Base-by-base conservation (phyloP, 2,888 invertebrate genomes). In the Diogma glabrata region DNA sequence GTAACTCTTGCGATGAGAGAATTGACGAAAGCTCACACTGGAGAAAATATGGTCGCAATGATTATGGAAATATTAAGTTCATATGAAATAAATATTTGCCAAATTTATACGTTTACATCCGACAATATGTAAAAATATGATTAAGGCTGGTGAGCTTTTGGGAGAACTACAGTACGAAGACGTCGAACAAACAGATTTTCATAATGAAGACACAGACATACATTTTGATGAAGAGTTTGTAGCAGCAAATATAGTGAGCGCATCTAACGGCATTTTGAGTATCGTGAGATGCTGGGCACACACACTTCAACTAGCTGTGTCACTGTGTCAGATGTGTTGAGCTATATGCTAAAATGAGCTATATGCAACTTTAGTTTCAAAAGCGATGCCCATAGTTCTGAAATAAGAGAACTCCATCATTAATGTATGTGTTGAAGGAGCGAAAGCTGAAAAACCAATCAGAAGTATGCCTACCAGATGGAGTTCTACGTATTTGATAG, bases 241-340 rank as follows among this genome's bases (percentile, higher is more conserved):
- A 19, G 19, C 40, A 40, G 19, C 19, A 40, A 40, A 10, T 19
- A 7, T 19, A 19, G n/a, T 40, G 40, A 40, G 40, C 19, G 40
- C 40, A 40, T 19, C 40, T 40, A 40, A 40, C 17, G 40, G 40
- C 17, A 40, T 40, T 40, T 40, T 40, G 40, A 40, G 40, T 40
- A 40, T 40, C 40, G 40, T 40, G 19, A 40, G 40, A 40, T 40
- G 40, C 20, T 40, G 40, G 40, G 40, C 40, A 19, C 40, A 40
- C 19, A 40, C 40, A 40, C 40, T 19, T 40, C 19, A 40, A 40
- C 40, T 40, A 19, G 40, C 19, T 40, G 40, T 40, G n/a, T n/a
- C n/a, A n/a, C n/a, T n/a, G n/a, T n/a, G n/a, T 40, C 40, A 19
- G 40, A 40, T 40, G 40, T 40, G 12, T 19, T 40, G 20, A 36